Evolutionary conservation across 2,113 vertebrate genomes (phyloP).

Genomic region (Pseudorasbora parva): DNA sequence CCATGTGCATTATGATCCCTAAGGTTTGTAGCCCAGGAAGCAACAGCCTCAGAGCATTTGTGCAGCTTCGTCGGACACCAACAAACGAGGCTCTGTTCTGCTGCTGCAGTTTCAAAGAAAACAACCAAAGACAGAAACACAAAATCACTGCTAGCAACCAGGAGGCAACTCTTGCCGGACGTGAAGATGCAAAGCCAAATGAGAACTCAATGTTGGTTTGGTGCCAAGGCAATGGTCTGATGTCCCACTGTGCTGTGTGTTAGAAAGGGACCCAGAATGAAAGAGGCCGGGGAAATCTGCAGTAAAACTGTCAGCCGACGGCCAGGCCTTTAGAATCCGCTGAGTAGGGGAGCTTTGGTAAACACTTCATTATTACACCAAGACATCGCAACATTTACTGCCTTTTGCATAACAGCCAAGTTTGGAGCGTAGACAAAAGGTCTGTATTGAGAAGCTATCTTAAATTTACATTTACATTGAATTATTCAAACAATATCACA

Average conservation of each 20-base stretch:
- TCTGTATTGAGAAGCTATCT: neutral
- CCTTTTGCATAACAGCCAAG: neutral
- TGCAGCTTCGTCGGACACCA: neutral
- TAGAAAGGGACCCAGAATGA: neutral
- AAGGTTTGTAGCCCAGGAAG: conserved; percentile 14
- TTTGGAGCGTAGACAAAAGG: neutral
- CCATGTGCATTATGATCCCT: neutral
- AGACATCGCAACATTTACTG: neutral
- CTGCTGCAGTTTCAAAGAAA: neutral
- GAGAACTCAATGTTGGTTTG: neutral
- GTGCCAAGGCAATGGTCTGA: neutral
- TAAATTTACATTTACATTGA: neutral
- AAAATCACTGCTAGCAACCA: neutral
- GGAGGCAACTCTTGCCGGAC: neutral
- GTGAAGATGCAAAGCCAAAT: neutral
- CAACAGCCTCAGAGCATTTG: neutral
- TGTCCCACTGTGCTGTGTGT: neutral
- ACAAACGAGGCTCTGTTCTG: neutral
- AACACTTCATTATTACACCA: neutral
- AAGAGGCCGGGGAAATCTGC: neutral
- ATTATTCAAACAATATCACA: neutral
- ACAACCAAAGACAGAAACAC: neutral
- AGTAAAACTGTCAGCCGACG: neutral
- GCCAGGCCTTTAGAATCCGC: neutral
- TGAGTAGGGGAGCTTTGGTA: neutral